A percentile compares a stretch with the other conserved stretches of the same genome.
These are phyloP conservation scores for Rugalucina vietnamica DNA, from an alignment of 2,888 invertebrate species.

Conservation along the genomic window DNA sequence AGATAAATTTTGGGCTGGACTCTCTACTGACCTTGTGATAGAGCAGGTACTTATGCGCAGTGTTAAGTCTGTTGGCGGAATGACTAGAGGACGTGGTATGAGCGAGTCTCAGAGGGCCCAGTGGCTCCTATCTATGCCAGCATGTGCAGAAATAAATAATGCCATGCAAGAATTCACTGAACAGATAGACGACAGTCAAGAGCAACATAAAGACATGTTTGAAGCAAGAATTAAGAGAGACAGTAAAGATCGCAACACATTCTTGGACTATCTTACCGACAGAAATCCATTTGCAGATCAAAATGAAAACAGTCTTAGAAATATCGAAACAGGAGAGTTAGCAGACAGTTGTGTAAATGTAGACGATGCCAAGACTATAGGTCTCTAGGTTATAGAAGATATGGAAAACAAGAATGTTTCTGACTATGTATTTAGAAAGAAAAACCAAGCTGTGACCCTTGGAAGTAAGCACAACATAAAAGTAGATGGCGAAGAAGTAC, in stretches of 20 bases:
- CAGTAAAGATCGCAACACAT: not conserved
- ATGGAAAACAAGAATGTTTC: not conserved
- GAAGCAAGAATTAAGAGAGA: not conserved
- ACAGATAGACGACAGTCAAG: not conserved
- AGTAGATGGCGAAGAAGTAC: not conserved
- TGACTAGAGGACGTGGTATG: not conserved
- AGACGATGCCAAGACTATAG: not conserved
- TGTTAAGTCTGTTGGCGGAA: not conserved
- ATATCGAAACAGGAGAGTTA: not conserved
- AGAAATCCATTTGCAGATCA: not conserved
- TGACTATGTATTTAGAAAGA: not conserved
- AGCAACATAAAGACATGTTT: not conserved
- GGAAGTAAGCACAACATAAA: not conserved
- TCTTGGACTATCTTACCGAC: not conserved
- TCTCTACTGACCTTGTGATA: not conserved
- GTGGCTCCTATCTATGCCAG: not conserved
- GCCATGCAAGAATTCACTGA: slow-evolving; percentile 2
- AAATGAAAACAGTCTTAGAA: not conserved
- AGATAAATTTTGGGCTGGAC: not conserved
- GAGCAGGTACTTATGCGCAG: slow-evolving; percentile 21
- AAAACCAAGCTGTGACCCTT: not conserved
- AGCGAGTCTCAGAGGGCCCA: not conserved
- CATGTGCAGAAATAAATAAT: not conserved
- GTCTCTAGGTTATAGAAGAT: not conserved
- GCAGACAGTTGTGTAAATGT: not conserved